A percentile compares a stretch with the other conserved stretches of the same genome.
phyloP scores from a whole-genome alignment of 2,888 invertebrate genomes.

The Odontothrips loti region DNA sequence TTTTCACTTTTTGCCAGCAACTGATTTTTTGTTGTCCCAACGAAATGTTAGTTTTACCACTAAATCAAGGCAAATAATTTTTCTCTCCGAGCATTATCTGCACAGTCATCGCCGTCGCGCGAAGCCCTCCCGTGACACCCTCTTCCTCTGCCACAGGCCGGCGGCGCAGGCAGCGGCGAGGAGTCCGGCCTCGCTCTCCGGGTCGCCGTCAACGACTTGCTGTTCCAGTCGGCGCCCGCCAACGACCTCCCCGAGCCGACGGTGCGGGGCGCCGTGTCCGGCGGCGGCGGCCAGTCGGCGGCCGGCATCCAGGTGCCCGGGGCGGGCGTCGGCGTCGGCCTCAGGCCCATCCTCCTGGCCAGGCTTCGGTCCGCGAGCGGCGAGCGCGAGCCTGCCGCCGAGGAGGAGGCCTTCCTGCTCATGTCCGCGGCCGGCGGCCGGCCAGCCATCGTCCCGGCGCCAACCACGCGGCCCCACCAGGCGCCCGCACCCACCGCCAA shows the following conservation, averaged over 20 bases:
- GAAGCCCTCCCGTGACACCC: background rate
- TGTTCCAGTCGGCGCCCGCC: conserved; percentile 21
- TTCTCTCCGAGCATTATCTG: too few species aligned
- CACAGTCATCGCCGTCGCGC: too few species aligned
- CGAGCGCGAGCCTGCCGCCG: background rate
- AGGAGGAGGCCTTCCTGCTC: conserved; percentile 19
- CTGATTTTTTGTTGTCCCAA: too few species aligned
- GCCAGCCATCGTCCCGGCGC: conserved; percentile 1
- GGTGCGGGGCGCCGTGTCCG: too few species aligned
- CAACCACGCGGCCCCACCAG: background rate
- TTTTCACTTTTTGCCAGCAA: too few species aligned
- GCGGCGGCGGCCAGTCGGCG: too few species aligned
- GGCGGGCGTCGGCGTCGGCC: background rate
- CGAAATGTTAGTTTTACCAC: too few species aligned
- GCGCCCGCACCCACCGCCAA: background rate
- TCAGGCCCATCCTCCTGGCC: background rate
- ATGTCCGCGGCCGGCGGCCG: background rate
- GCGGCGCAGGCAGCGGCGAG: background rate
- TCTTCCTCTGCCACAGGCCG: background rate
- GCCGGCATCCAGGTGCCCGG: too few species aligned
- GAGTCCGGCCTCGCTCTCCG: conserved; percentile 4
- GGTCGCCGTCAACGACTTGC: conserved; percentile 14
- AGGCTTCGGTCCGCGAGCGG: background rate
- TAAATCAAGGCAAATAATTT: too few species aligned
- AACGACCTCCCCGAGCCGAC: conserved; percentile 13